phyloP scores from a whole-genome alignment of 2,797 vertebrate genomes.

The Myripristis murdjan region DNA sequence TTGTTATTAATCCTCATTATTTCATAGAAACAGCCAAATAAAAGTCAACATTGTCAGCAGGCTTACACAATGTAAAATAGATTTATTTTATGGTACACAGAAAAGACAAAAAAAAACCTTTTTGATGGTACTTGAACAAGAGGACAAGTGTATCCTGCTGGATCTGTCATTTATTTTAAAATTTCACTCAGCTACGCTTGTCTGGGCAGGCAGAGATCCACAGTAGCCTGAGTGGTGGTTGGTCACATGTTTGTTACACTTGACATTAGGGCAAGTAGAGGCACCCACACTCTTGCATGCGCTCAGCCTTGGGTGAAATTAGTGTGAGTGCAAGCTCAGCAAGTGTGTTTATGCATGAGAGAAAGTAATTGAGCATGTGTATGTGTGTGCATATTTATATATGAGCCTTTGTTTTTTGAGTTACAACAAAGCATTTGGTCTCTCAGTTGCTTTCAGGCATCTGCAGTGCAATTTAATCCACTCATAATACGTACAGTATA shows the following conservation, averaged over 20 bases:
- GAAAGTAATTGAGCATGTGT: constrained; percentile 71
- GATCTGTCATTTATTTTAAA: background rate
- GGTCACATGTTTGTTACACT: constrained; percentile 25
- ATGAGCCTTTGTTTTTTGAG: constrained; percentile 81
- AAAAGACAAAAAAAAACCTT: background rate
- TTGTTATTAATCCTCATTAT: too few relatives aligned
- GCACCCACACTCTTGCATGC: constrained; percentile 17
- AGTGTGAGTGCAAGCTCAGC: constrained; percentile 27
- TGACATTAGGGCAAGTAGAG: background rate
- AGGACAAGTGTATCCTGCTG: background rate
- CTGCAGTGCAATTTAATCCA: constrained; percentile 77
- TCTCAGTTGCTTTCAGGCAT: constrained; percentile 77
- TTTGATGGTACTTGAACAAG: background rate
- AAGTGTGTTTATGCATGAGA: constrained; percentile 55
- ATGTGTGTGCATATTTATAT: constrained; percentile 72
- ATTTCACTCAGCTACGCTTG: constrained; percentile 4
- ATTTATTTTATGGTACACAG: background rate
- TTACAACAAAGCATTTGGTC: constrained; percentile 80
- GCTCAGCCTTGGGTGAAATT: constrained; percentile 33
- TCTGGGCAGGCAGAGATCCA: background rate
- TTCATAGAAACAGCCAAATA: too few relatives aligned
- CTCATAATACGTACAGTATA: constrained; percentile 29
- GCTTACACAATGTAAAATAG: too few relatives aligned
- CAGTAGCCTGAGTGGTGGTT: background rate
- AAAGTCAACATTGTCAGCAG: too few relatives aligned